A percentile compares a stretch with the other conserved stretches of the same genome.
Evolutionary conservation across 64 coral and sea anemone species (phyloP).

Genomic region (Stichodactyla helianthus): DNA sequence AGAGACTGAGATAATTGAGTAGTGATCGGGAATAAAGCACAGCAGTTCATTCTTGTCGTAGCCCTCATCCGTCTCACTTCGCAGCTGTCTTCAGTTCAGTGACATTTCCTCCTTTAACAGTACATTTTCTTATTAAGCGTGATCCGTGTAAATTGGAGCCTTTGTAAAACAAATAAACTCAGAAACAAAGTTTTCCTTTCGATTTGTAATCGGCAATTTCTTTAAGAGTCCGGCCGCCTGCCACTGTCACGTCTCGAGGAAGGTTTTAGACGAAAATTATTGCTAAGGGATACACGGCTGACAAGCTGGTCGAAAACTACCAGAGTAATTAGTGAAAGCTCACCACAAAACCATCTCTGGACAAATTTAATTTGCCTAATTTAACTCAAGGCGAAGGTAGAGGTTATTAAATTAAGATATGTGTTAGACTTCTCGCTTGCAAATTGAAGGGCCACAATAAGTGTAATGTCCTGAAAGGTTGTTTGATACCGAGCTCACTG

Average conservation of each 20-base stretch:
- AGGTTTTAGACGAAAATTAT: background rate
- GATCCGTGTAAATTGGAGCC: slow-evolving; percentile 1
- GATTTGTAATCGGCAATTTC: slow-evolving; percentile 1
- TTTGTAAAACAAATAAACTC: slow-evolving; percentile 12
- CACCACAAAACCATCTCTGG: slow-evolving; percentile 16
- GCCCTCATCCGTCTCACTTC: background rate
- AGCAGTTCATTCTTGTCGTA: background rate
- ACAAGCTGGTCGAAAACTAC: background rate
- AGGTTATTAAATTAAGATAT: slow-evolving; percentile 16
- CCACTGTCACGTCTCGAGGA: background rate
- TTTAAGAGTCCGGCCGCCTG: background rate
- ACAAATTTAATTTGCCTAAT: slow-evolving; percentile 18
- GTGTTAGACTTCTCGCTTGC: slow-evolving; percentile 19
- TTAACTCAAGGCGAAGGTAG: slow-evolving; percentile 1
- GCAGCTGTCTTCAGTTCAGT: background rate
- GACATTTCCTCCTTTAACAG: background rate
- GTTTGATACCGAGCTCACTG: background rate
- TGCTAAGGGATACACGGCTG: background rate
- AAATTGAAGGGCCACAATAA: slow-evolving; percentile 1
- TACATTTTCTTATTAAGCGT: background rate
- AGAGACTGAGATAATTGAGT: background rate
- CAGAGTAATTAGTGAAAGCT: background rate
- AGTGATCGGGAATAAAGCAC: background rate
- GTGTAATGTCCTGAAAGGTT: background rate
- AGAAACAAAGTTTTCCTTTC: slow-evolving; percentile 2